Base-by-base conservation (phyloP, 2,797 vertebrate species). In the Carapus acus region DNA sequence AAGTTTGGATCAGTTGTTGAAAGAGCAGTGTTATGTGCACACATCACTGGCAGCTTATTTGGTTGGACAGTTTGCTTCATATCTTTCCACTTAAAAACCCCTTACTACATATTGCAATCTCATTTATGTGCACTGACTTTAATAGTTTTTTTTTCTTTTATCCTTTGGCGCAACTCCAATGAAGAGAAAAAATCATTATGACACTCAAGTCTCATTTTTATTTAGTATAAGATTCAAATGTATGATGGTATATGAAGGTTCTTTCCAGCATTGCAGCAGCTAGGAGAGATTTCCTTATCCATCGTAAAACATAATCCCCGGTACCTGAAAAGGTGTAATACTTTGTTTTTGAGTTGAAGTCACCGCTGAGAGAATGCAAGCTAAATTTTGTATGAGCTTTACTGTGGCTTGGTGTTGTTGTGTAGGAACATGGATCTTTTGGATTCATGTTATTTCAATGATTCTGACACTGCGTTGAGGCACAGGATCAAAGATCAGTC, bases 401-500 rank as follows among this genome's bases (percentile, higher is more conserved):
- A 62, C 48, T 67, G 67, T 79, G 78, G 53, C 43, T 55, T 76
- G 80, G 80, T 68, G 75, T 22, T 66, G 69, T 48, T 76, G 20
- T 48, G 31, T 59, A 34, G 54, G 73, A 58, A 63, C 37, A 74
- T 83, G 74, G 76, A 69, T 55, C 20, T 43, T 19, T 51, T 41
- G 59, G 38, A 58, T 79, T 65, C 14, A 53, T 53, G 80, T 71
- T 62, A 54, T 67, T 66, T 74, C 63, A 60, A 39, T 73, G 61
- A 54, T 48, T 44, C 54, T 64, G 64, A 73, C 24, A 70, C 29
- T 56, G 14, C 58, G 46, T 54, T 29, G 23, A 66, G 73, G 61
- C 63, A 65, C 65, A 59, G 55, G 61, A 77, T 71, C 65, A 78
- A 66, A 68, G 69, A 73, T 69, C 73, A 71, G 57, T 76, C 77